Percentiles rank a stretch among this genome's conserved stretches.
phyloP scores from a whole-genome alignment of 2,113 vertebrate species.

The Sphaerodactylus townsendi region DNA sequence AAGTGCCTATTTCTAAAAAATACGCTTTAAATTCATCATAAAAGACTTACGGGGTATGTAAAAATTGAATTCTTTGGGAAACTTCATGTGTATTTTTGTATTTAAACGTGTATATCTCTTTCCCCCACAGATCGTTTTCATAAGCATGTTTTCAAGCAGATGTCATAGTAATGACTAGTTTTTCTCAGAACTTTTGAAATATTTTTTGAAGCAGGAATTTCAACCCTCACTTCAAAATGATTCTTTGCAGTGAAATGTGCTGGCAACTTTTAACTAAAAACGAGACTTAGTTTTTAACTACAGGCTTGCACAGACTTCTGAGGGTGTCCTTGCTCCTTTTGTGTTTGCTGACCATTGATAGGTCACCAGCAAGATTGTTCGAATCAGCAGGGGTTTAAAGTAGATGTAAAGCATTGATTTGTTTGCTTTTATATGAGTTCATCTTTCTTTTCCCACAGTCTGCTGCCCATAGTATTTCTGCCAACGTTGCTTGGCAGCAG shows the following conservation, averaged over 20 bases:
- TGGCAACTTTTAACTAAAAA: neutral
- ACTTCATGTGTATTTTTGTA: too few relatives aligned
- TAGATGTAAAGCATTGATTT: slow-evolving; percentile 65
- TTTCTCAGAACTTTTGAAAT: neutral
- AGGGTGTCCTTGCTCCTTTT: neutral
- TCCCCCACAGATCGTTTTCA: too few relatives aligned
- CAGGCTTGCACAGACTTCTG: neutral
- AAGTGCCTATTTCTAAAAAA: neutral
- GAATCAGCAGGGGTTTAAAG: slow-evolving; percentile 59
- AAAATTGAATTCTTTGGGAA: too few relatives aligned
- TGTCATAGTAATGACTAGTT: too few relatives aligned
- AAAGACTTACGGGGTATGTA: too few relatives aligned
- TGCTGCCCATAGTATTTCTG: slow-evolving; percentile 62
- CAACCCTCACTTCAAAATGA: neutral
- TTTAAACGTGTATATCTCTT: too few relatives aligned
- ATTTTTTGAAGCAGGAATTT: neutral
- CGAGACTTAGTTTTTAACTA: neutral
- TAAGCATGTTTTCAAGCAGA: too few relatives aligned
- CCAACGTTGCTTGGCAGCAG: slow-evolving; percentile 73
- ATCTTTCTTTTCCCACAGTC: slow-evolving; percentile 73
- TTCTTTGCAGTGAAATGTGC: neutral
- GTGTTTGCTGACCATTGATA: neutral
- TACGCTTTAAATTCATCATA: too few relatives aligned
- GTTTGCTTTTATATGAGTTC: slow-evolving; percentile 57
- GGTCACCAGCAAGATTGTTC: slow-evolving; percentile 27